Evolutionary conservation across 2,797 vertebrate genomes (phyloP), one percentile per base, ranked within the genome.

Genomic region (Streptopelia turtur): DNA sequence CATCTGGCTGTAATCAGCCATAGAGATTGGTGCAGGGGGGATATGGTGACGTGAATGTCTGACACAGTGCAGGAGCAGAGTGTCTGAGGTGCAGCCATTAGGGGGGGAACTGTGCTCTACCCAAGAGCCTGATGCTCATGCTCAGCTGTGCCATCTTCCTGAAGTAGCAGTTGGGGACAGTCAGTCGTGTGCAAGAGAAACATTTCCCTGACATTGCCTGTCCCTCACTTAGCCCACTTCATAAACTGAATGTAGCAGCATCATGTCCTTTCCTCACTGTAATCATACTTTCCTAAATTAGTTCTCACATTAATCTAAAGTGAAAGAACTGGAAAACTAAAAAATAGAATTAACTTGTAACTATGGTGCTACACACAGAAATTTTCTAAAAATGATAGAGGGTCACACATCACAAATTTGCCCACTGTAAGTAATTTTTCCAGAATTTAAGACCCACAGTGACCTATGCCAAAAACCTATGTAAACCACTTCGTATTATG

Each of bases 131-230:
- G 53, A 35, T 52, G 69, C 66, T 75, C 10, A 6, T 0, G 4
- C 4, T 10, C 3, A 3, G 31, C 75, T 0, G 0, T 55, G 35
- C 41, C 10, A 5, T 56, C 37, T 50, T 63, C 61, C 22, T 45
- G 33, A 10, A 35, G 37, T 1, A 47, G 52, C 8, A 47, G 77
- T 1, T 2, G 4, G 22, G 18, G 18, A 33, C 16, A 13, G 39
- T 15, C 23, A 64, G 22, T 6, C 1, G 0, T 37, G 56, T n/a
- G 41, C 0, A 6, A 41, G 12, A 60, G 35, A 63, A 85, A n/a
- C 12, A 8, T 39, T 75, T 35, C 39, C 20, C 31, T 43, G 30
- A 11, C 21, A 4, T 30, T 66, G 56, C 37, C 25, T 37, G 3
- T 18, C 18, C 59, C 47, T 57, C 13, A 2, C 39, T 43, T 68